Evolutionary conservation across 2,888 invertebrate genomes (phyloP).

Genomic region (Coleophora flavipennella): DNA sequence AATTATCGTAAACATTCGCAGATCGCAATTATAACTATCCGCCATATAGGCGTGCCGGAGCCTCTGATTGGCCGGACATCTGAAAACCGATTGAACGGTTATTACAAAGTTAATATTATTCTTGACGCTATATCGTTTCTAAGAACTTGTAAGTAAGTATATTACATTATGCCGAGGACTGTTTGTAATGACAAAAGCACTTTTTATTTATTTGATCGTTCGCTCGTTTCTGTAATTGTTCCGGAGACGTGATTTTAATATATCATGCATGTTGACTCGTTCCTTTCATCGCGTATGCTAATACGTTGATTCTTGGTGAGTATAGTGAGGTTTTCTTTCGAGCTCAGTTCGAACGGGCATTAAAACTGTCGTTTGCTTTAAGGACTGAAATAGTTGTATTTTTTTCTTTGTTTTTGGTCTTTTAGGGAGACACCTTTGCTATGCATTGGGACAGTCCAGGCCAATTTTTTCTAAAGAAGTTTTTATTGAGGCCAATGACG

Average conservation of each 20-base stretch:
- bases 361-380: slow-evolving; percentile 24
- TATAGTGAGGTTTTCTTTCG: slow-evolving; percentile 19
- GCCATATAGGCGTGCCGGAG: slow-evolving; percentile 39
- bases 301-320: slow-evolving; percentile 37
- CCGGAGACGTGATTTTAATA: slow-evolving; percentile 67
- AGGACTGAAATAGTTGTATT: too few relatives aligned
- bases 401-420: too few relatives aligned
- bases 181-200: slow-evolving; percentile 62
- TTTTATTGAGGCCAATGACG: too few relatives aligned
- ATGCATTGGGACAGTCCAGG: too few relatives aligned
- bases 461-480: too few relatives aligned
- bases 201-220: slow-evolving; percentile 68
- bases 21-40: slow-evolving; percentile 10
- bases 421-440: too few relatives aligned
- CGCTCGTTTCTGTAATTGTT: slow-evolving; percentile 65
- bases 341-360: slow-evolving; percentile 24
- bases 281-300: slow-evolving; percentile 61
- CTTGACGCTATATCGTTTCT: slow-evolving; percentile 42
- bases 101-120: slow-evolving; percentile 41
- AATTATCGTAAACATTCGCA: too few relatives aligned
- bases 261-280: slow-evolving; percentile 60
- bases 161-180: slow-evolving; percentile 24
- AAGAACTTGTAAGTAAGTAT: slow-evolving; percentile 29
- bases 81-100: slow-evolving; percentile 37
- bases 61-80: slow-evolving; percentile 34